phyloP scores from a whole-genome alignment of 2,888 invertebrate genomes.

The Aporophyla lueneburgensis region DNA sequence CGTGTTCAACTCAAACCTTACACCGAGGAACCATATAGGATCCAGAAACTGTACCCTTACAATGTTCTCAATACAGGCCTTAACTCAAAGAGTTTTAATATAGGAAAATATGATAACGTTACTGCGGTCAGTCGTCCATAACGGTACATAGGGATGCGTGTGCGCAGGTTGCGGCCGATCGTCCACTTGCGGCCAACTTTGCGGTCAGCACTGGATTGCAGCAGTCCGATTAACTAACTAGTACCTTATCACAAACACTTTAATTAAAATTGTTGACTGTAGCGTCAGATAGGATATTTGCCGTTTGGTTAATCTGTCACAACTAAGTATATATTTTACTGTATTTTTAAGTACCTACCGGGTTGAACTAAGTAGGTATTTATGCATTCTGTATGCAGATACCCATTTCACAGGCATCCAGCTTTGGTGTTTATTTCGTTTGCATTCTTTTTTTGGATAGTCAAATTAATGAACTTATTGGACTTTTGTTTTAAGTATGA shows the following conservation, averaged over 20 bases:
- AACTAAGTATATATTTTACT: neutral
- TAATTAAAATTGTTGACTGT: conserved; percentile 37
- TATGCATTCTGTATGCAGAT: neutral
- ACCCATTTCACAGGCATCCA: neutral
- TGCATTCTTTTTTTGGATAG: neutral
- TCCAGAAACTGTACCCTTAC: too few species aligned
- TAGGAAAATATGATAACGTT: conserved; percentile 55
- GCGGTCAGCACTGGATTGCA: conserved; percentile 62
- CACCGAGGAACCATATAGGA: too few species aligned
- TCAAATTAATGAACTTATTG: neutral
- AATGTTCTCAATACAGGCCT: neutral
- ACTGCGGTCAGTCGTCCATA: conserved; percentile 59
- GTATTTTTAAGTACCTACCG: neutral
- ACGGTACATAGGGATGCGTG: conserved; percentile 61
- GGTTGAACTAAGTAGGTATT: neutral
- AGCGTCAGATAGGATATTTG: conserved; percentile 5
- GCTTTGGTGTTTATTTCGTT: neutral
- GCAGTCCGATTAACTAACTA: conserved; percentile 36
- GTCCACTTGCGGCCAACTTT: conserved; percentile 57
- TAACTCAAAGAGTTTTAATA: conserved; percentile 19
- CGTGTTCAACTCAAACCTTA: too few species aligned
- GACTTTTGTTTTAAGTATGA: neutral
- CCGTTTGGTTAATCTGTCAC: neutral
- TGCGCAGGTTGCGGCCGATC: conserved; percentile 49
- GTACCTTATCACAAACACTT: conserved; percentile 43